These are phyloP conservation scores for Torymus auratus DNA, from an alignment of 2,888 invertebrate genomes.

Conservation along the genomic window DNA sequence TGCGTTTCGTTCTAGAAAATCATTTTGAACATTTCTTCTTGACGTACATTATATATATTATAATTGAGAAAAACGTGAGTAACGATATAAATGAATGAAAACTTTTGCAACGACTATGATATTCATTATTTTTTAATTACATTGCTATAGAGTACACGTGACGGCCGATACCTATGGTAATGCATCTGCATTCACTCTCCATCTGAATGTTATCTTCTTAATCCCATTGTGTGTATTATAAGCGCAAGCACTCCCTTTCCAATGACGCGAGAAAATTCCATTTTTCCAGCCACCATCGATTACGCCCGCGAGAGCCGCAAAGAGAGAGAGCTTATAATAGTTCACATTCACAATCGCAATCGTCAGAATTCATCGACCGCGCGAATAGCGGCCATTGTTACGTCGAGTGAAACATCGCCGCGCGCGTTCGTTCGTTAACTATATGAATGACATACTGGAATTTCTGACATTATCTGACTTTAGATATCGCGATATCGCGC, in stretches of 20 bases:
- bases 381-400: not conserved
- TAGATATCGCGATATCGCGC: not conserved
- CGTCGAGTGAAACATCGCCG: constrained; percentile 11
- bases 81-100: too few relatives aligned
- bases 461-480: constrained; percentile 4
- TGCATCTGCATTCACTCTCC: constrained; percentile 14
- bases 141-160: not conserved
- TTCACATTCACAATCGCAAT: constrained; percentile 21
- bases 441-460: constrained; percentile 26
- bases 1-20: too few relatives aligned
- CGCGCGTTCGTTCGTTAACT: not conserved
- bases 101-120: constrained; percentile 6
- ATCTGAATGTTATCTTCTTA: constrained; percentile 34
- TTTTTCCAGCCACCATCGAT: constrained; percentile 19
- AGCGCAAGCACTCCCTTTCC: constrained; percentile 37
- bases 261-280: constrained; percentile 44
- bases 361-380: constrained; percentile 37
- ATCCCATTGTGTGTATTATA: constrained; percentile 44
- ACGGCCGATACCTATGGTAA: constrained; percentile 22
- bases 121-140: constrained; percentile 38
- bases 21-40: too few relatives aligned
- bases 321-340: not conserved
- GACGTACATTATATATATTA: too few relatives aligned
- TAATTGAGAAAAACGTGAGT: too few relatives aligned
- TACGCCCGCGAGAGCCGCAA: not conserved